Evolutionary conservation across 1,140 invertebrate genomes (phyloP).

Genomic region (Orchestia grillus): DNA sequence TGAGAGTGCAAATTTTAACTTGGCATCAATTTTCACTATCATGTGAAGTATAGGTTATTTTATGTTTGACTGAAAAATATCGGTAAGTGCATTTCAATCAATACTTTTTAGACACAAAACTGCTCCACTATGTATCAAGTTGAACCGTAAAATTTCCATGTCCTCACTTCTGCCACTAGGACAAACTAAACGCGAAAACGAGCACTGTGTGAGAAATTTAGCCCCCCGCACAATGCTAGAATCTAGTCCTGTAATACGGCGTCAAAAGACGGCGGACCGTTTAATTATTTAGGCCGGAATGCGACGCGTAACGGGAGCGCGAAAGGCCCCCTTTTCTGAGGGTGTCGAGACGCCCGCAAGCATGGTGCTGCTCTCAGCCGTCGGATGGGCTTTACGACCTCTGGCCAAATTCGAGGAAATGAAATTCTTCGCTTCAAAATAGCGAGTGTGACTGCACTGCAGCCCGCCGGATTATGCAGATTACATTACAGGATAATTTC

Average conservation of each 20-base stretch:
- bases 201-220: not conserved
- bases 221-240: not conserved
- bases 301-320: not conserved
- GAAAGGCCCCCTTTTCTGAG: not conserved
- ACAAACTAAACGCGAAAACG: not conserved
- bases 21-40: too few species aligned
- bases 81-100: not conserved
- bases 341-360: not conserved
- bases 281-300: not conserved
- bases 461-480: slow-evolving; percentile 24
- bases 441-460: slow-evolving; percentile 47
- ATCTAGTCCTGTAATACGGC: not conserved
- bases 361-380: not conserved
- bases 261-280: not conserved
- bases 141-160: not conserved
- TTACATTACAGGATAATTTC: slow-evolving; percentile 42
- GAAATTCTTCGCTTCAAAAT: slow-evolving; percentile 35
- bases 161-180: not conserved
- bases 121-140: not conserved
- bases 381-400: slow-evolving; percentile 15
- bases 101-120: not conserved
- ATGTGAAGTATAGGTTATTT: too few species aligned
- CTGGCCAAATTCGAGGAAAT: slow-evolving; percentile 14
- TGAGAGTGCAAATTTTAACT: too few species aligned
- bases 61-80: too few species aligned